phyloP scores from a whole-genome alignment of 2,113 vertebrate species.

The Butorides virescens region DNA sequence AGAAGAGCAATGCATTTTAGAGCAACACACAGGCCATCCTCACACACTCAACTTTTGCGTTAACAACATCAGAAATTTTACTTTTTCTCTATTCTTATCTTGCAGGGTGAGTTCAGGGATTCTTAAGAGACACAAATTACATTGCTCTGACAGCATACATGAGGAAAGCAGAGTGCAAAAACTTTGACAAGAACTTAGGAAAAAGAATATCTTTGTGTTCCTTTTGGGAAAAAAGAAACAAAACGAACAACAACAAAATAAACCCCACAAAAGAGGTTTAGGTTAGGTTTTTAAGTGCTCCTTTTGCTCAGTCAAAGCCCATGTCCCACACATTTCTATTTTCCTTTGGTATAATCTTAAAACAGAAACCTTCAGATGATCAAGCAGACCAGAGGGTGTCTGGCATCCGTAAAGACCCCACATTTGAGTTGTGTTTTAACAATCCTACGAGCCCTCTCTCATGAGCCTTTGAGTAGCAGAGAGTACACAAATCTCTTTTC shows the following conservation, averaged over 20 bases:
- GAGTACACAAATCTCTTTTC: background rate
- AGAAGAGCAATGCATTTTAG: background rate
- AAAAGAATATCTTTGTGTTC: background rate
- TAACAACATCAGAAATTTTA: background rate
- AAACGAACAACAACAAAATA: background rate
- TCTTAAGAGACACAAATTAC: background rate
- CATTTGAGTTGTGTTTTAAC: fast-evolving
- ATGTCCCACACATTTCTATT: background rate
- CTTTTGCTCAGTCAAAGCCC: background rate
- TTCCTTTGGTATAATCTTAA: background rate
- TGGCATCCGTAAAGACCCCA: background rate
- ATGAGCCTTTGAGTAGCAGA: background rate
- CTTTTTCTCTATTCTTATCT: background rate
- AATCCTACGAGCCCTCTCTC: background rate
- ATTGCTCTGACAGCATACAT: background rate
- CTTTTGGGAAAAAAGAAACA: background rate
- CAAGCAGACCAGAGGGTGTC: background rate
- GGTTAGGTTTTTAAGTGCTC: background rate
- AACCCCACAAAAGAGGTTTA: background rate
- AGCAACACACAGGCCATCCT: background rate
- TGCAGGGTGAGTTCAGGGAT: background rate
- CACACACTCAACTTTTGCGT: background rate
- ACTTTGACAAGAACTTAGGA: background rate
- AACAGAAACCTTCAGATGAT: background rate
- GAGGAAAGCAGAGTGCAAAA: background rate